A percentile compares a stretch with the other conserved stretches of the same genome.
These are phyloP conservation scores for Forbesichthys agassizii DNA, from an alignment of 2,113 vertebrate species.

Conservation along the genomic window DNA sequence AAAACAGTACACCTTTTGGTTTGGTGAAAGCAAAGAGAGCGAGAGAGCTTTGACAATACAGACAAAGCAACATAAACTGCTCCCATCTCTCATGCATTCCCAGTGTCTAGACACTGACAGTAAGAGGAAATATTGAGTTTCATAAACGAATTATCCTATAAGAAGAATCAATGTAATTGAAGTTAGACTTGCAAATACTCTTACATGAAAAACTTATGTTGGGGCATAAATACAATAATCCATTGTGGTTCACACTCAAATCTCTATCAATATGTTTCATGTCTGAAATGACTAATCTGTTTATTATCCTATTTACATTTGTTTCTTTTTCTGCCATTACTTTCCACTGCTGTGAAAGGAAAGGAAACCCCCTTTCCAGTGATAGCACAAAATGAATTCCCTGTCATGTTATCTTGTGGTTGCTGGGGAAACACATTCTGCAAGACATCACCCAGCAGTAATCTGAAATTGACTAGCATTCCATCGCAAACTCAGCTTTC, in stretches of 20 bases:
- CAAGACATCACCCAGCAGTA: constrained; percentile 39
- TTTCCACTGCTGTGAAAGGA: not conserved
- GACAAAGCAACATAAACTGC: constrained; percentile 14
- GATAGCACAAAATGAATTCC: constrained; percentile 48
- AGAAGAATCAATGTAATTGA: constrained; percentile 56
- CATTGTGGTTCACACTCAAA: constrained; percentile 38
- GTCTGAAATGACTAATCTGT: constrained; percentile 36
- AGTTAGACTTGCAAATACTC: constrained; percentile 25
- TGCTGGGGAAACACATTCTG: constrained; percentile 50
- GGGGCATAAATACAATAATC: constrained; percentile 1
- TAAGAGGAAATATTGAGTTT: constrained; percentile 63
- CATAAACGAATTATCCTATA: constrained; percentile 59
- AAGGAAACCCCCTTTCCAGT: constrained; percentile 13
- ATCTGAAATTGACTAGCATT: constrained; percentile 56
- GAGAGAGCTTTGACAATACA: not conserved
- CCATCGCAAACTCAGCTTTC: constrained; percentile 28
- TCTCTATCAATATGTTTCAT: constrained; percentile 41
- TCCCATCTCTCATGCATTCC: constrained; percentile 14
- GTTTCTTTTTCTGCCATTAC: constrained; percentile 16
- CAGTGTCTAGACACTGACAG: constrained; percentile 17
- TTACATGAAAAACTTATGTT: constrained; percentile 1
- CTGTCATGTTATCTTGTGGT: constrained; percentile 55
- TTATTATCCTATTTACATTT: constrained; percentile 17
- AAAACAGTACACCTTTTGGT: no score
- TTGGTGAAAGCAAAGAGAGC: no score